Percentiles rank a stretch among this genome's conserved stretches.
phyloP scores from a whole-genome alignment of 2,888 invertebrate species.

The Drosophila kanekoi region DNA sequence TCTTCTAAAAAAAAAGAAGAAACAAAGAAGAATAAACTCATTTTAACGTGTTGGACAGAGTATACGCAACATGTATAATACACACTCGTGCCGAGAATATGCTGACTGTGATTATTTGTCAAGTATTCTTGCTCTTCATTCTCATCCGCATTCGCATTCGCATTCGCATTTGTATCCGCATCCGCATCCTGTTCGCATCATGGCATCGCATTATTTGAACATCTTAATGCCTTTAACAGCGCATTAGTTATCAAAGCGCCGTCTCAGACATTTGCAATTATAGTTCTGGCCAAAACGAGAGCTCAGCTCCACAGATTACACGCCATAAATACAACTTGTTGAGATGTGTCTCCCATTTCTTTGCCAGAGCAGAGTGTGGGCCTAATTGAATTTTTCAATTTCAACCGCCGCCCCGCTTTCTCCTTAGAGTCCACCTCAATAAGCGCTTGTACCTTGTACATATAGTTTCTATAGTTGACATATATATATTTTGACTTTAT shows the following conservation, averaged over 20 bases:
- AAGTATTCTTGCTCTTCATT: conserved; percentile 1
- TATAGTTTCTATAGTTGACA: too few relatives aligned
- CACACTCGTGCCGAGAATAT: not conserved
- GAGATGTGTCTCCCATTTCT: too few relatives aligned
- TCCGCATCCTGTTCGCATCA: conserved; percentile 9
- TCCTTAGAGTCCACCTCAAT: too few relatives aligned
- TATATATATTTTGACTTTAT: too few relatives aligned
- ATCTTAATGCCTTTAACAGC: conserved; percentile 45
- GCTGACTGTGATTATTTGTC: conserved; percentile 12
- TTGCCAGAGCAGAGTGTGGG: not conserved
- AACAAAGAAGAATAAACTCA: too few relatives aligned
- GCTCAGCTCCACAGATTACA: too few relatives aligned
- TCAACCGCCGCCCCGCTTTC: too few relatives aligned
- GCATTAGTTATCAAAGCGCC: conserved; percentile 38
- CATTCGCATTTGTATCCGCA: not conserved
- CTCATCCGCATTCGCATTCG: not conserved
- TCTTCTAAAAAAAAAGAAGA: too few relatives aligned
- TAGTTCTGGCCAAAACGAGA: not conserved
- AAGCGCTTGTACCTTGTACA: too few relatives aligned
- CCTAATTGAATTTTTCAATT: not conserved
- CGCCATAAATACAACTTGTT: too few relatives aligned
- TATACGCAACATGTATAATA: not conserved
- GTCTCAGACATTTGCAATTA: conserved; percentile 3
- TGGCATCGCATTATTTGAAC: conserved; percentile 28
- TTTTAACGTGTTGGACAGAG: not conserved